Conservation (phyloP, 2,113 vertebrate species). For the Mesoclemmys tuberculata region DNA sequence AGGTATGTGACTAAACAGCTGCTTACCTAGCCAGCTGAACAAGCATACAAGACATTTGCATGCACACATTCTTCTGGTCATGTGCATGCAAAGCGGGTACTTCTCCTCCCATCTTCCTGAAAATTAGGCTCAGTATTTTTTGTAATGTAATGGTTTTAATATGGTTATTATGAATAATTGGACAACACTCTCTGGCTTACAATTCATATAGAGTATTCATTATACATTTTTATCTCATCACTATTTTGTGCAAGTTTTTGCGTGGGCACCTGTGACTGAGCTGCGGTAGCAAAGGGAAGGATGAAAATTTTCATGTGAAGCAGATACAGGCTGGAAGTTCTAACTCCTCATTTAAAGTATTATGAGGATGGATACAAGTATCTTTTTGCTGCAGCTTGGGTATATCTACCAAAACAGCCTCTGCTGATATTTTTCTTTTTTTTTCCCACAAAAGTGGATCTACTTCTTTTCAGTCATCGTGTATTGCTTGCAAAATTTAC, state of each 20-base stretch:
- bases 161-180: neutral
- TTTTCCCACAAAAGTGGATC: neutral
- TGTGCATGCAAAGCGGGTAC: neutral
- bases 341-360: neutral
- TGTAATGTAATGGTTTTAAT: neutral
- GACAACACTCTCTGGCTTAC: neutral
- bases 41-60: neutral
- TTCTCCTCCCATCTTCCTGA: neutral
- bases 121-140: neutral
- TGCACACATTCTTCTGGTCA: neutral
- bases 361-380: neutral
- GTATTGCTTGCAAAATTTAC: neutral
- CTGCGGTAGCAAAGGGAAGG: neutral
- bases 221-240: neutral
- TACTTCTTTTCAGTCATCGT: neutral
- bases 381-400: fast-evolving
- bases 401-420: neutral
- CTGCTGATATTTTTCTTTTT: neutral
- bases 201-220: neutral
- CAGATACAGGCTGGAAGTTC: neutral
- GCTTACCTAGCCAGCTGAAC: neutral
- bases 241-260: fast-evolving
- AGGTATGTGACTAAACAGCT: neutral
- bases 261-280: neutral
- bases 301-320: neutral